Evolutionary conservation across 2,797 vertebrate species (phyloP).

Genomic region (Dendrocincla fuliginosa): DNA sequence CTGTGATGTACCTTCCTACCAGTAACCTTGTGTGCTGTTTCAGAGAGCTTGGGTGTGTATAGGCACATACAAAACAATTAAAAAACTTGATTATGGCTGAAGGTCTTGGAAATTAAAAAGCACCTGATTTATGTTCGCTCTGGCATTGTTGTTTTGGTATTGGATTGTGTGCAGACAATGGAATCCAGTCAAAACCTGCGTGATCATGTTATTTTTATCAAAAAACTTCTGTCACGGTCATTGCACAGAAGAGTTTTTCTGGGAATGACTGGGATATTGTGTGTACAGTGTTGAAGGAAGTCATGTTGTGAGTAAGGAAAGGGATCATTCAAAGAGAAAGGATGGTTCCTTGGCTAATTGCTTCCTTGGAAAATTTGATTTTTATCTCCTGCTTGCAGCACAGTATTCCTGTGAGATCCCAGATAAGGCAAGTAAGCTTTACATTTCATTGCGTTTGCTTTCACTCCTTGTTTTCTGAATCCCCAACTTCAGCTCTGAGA

Average conservation of each 20-base stretch:
- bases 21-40: background rate
- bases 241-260: background rate
- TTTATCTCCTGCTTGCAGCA: background rate
- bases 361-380: conserved; percentile 11
- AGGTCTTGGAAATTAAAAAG: background rate
- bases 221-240: background rate
- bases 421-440: background rate
- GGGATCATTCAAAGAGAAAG: background rate
- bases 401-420: background rate
- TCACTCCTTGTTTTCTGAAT: background rate
- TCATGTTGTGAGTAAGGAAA: background rate
- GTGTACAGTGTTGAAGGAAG: background rate
- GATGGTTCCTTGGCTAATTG: background rate
- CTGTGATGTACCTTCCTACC: background rate
- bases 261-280: background rate
- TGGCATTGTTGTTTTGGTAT: background rate
- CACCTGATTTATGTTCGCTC: background rate
- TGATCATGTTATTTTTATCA: background rate
- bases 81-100: background rate
- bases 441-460: background rate
- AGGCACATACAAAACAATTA: background rate
- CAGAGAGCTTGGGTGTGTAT: background rate
- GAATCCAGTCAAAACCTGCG: background rate
- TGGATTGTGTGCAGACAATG: background rate
- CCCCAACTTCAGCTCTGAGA: background rate